Conservation (phyloP, 1,140 invertebrate genomes). For the Nephotettix cincticeps region DNA sequence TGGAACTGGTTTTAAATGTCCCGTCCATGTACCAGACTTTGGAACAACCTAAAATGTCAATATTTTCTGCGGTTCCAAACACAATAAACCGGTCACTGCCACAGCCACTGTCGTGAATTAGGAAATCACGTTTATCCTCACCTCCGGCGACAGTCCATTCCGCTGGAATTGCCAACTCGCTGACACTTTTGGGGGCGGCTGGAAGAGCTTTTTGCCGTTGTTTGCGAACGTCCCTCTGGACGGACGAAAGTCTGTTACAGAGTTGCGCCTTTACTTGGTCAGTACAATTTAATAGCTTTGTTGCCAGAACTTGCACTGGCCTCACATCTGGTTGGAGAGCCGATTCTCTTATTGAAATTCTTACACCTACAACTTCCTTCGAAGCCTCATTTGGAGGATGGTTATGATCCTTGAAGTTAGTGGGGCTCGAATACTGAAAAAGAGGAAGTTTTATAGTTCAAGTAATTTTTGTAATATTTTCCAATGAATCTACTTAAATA, state of each 20-base stretch:
- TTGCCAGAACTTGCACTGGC: background rate
- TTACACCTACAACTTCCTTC: background rate
- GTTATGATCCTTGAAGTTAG: background rate
- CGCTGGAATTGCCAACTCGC: background rate
- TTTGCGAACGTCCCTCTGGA: background rate
- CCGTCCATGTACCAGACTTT: background rate
- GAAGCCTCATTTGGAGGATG: background rate
- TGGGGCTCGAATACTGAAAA: background rate
- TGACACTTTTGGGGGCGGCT: background rate
- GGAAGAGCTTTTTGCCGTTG: background rate
- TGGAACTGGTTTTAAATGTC: background rate
- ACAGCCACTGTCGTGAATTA: background rate
- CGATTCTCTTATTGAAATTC: background rate
- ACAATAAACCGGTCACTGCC: background rate
- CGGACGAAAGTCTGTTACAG: background rate
- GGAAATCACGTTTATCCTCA: background rate
- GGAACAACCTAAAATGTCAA: background rate
- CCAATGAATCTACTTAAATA: too few relatives aligned
- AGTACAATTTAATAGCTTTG: background rate
- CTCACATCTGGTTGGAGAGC: background rate
- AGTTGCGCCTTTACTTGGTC: background rate
- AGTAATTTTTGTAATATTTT: too few relatives aligned
- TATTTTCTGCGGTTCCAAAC: background rate
- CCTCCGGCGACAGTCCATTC: background rate
- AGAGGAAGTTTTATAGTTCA: too few relatives aligned